Percentiles rank a stretch among this genome's conserved stretches.
phyloP scores from a whole-genome alignment of 2,797 vertebrate species.

The Glossophaga mutica region DNA sequence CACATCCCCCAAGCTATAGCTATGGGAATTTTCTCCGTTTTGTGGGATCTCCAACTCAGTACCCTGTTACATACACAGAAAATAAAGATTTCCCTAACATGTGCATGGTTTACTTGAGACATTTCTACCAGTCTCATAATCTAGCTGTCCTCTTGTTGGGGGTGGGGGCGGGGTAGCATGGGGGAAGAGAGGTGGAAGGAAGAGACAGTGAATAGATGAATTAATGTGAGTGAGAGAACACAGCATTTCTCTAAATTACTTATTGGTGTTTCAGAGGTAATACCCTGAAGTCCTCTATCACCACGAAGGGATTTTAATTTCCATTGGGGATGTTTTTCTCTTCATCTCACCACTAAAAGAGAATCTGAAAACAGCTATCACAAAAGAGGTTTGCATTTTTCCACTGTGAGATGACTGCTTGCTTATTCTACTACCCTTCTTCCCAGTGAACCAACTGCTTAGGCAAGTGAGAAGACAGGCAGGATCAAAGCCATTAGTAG shows the following conservation, averaged over 20 bases:
- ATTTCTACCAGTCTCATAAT: background rate
- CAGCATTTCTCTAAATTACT: background rate
- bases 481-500: background rate
- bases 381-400: background rate
- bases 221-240: background rate
- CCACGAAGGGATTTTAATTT: conserved; percentile 42
- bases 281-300: background rate
- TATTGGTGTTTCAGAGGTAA: background rate
- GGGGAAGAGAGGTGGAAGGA: background rate
- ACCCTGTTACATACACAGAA: background rate
- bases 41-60: no score
- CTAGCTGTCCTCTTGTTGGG: background rate
- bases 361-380: conserved; percentile 12
- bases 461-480: background rate
- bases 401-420: background rate
- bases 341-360: conserved; percentile 16
- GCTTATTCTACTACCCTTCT: background rate
- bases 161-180: background rate
- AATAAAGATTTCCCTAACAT: background rate
- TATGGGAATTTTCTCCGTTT: no score
- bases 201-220: background rate
- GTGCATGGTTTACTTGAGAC: background rate
- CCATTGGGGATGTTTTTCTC: background rate
- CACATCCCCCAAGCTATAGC: no score
- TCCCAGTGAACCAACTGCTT: background rate